These are phyloP conservation scores for Synergus laeviventris DNA, from an alignment of 2,888 invertebrate species.

Conservation along the genomic window DNA sequence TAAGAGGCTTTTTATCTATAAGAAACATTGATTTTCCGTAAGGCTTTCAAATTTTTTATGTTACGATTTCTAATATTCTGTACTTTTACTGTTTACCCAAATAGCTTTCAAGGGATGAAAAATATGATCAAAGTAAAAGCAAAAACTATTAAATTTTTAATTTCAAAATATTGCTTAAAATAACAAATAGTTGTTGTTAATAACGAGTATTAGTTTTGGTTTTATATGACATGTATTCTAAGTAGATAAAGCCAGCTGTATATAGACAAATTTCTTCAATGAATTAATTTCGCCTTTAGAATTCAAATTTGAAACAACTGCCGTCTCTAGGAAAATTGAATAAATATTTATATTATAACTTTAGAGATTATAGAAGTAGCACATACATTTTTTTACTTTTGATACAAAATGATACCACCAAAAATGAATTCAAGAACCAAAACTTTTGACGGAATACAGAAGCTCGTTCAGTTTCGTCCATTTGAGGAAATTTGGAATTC, in stretches of 20 bases:
- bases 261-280: neutral
- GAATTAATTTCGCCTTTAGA: neutral
- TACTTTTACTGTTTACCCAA: neutral
- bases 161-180: neutral
- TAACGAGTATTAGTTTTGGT: neutral
- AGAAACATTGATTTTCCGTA: neutral
- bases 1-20: neutral
- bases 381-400: neutral
- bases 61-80: neutral
- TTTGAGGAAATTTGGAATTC: slow-evolving; percentile 10
- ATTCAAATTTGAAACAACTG: neutral
- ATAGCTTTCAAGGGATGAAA: neutral
- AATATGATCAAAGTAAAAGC: neutral
- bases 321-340: neutral
- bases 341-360: neutral
- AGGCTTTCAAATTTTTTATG: neutral
- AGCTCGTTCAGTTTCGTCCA: neutral
- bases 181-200: neutral
- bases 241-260: neutral
- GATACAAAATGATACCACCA: neutral
- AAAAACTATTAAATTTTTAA: neutral
- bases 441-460: neutral
- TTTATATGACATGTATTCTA: neutral
- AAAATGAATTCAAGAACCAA: neutral
- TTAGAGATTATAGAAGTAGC: no score